Percentiles rank a stretch among this genome's conserved stretches.
Evolutionary conservation across 2,888 invertebrate species (phyloP).

Genomic region (Panorpa germanica): DNA sequence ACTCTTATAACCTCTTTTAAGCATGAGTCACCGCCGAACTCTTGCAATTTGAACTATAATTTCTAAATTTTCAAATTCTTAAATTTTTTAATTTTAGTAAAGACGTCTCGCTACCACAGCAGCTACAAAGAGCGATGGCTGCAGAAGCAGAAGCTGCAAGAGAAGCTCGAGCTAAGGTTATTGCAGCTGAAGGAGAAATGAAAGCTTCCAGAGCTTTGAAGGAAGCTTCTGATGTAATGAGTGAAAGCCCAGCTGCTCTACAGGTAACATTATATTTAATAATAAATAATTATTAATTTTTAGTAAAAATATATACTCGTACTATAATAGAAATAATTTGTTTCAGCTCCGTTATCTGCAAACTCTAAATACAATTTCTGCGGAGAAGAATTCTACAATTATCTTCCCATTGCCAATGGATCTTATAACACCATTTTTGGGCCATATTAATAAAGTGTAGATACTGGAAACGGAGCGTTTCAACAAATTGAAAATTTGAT

Average conservation of each 20-base stretch:
- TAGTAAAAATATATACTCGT: no score
- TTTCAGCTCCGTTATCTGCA: constrained; percentile 41
- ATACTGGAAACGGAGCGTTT: no score
- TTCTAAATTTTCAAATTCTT: no score
- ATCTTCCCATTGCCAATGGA: constrained; percentile 76
- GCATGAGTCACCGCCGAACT: no score
- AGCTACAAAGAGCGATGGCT: constrained; percentile 65
- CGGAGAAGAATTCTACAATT: constrained; percentile 77
- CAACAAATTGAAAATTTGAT: no score
- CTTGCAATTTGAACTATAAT: no score
- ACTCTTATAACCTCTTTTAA: no score
- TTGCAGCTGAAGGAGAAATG: constrained; percentile 73
- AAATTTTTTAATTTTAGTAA: constrained; percentile 31
- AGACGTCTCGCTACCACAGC: constrained; percentile 58
- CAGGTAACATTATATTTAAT: constrained; percentile 36
- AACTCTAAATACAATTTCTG: constrained; percentile 66
- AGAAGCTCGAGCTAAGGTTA: constrained; percentile 58
- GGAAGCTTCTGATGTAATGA: constrained; percentile 68
- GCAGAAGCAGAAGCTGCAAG: constrained; percentile 66
- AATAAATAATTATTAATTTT: no score
- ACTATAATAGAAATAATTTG: no score
- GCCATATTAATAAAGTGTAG: no score
- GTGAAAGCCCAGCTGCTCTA: constrained; percentile 53
- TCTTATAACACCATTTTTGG: constrained; percentile 36
- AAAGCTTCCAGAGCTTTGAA: constrained; percentile 61